Base-by-base conservation (phyloP, 2,797 vertebrate species). In the Syncerus caffer region DNA sequence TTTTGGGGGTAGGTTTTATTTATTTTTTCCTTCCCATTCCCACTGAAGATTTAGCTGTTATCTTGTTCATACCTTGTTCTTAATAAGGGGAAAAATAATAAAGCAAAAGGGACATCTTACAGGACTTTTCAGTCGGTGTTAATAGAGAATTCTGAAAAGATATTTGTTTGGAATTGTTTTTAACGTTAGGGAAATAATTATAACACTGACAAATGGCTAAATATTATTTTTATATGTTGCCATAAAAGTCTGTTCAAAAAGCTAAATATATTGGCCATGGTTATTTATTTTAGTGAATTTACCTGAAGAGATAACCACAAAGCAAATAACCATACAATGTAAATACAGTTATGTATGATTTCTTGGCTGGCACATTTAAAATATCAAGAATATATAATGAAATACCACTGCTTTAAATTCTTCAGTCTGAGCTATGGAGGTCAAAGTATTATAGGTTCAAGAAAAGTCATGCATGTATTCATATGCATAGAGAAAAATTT, bases 41-140 rank as follows among this genome's bases (percentile, higher is more conserved):
- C 27, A 62, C 6, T 91, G 45, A 50, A 97, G 87, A 90, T 80
- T 95, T 90, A 97, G 8, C 1, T 21, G 14, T 93, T 97, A 96
- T 7, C 1, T 21, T 98, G 92, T 96, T 89, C 67, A 95, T 90
- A 45, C 42, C 42, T 67, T 60, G 0, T 93, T 96, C 86, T 92
- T 93, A 92, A 96, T 21, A 14, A 4, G 11, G 21, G 3, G 14
- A 19, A 25, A 83, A 80, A 29, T 17, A 78, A 21, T 85, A 82
- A 86, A 88, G 47, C 23, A 64, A 86, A 96, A 85, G 78, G 3
- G 38, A 7, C 57, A 60, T 92, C 96, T 71, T 45, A 74, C 55
- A 64, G 21, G 57, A 7, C 14, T 15, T 74, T 85, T 95, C 47
- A 93, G 17, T 92, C 16, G 83, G 50, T 57, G 45, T 95, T 45